A percentile compares a stretch with the other conserved stretches of the same genome.
phyloP scores from a whole-genome alignment of 2,113 vertebrate genomes.

The Numenius arquata region DNA sequence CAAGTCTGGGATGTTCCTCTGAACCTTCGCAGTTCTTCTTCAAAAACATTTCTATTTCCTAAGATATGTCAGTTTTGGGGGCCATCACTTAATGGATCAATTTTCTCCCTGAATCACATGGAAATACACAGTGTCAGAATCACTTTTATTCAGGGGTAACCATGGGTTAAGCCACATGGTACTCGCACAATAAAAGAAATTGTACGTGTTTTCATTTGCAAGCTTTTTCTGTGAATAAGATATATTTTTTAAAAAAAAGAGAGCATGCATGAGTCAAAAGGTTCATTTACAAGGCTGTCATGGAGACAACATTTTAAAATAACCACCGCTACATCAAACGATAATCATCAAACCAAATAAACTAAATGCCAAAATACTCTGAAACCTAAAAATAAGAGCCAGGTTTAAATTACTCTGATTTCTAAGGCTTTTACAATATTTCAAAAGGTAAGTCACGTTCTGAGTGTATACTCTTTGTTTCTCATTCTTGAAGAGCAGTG shows the following conservation, averaged over 20 bases:
- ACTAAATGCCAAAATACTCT: constrained; percentile 60
- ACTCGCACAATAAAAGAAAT: constrained; percentile 34
- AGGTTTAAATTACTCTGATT: constrained; percentile 60
- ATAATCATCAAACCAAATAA: constrained; percentile 69
- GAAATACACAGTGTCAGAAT: not conserved
- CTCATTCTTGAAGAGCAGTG: constrained; percentile 65
- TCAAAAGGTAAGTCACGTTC: constrained; percentile 52
- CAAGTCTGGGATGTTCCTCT: not conserved
- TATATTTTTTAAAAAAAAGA: constrained; percentile 69
- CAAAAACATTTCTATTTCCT: not conserved
- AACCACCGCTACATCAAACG: constrained; percentile 66
- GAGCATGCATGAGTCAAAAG: constrained; percentile 27
- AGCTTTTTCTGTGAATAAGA: constrained; percentile 70
- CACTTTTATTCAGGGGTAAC: not conserved
- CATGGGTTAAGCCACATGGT: not conserved
- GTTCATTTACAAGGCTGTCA: constrained; percentile 62
- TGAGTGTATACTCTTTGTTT: constrained; percentile 63
- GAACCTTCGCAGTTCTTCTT: not conserved
- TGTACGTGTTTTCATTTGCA: constrained; percentile 53
- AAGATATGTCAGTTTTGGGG: not conserved
- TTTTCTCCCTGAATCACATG: not conserved
- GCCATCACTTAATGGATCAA: not conserved
- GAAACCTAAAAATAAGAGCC: constrained; percentile 64
- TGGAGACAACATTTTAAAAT: constrained; percentile 64
- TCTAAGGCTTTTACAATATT: constrained; percentile 30